Percentiles rank a stretch among this genome's conserved stretches.
These are phyloP conservation scores for Oryctolagus cuniculus DNA, from an alignment of 2,113 vertebrate species.

Conservation along the genomic window DNA sequence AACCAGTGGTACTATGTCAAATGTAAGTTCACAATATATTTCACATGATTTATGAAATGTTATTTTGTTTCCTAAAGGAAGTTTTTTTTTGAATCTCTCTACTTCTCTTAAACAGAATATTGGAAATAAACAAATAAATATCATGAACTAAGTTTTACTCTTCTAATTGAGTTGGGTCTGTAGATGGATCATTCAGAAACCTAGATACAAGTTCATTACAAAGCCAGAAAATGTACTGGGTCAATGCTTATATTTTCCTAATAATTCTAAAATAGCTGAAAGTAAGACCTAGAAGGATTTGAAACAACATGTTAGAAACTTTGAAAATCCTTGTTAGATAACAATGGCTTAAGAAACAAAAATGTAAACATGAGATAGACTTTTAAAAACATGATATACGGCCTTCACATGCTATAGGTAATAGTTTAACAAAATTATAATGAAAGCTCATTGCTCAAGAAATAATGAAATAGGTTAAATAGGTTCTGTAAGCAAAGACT, in stretches of 20 bases:
- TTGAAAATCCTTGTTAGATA: slow-evolving; percentile 10
- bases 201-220: neutral
- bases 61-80: slow-evolving; percentile 1
- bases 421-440: slow-evolving; percentile 52
- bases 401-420: slow-evolving; percentile 63
- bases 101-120: neutral
- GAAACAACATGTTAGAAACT: slow-evolving; percentile 12
- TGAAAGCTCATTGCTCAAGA: slow-evolving; percentile 62
- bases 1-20: slow-evolving; percentile 22
- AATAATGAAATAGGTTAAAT: slow-evolving; percentile 70
- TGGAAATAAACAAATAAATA: slow-evolving; percentile 8
- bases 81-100: slow-evolving; percentile 55
- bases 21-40: slow-evolving; percentile 49
- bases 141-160: slow-evolving; percentile 17
- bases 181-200: neutral
- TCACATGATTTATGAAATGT: slow-evolving; percentile 51
- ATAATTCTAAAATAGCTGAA: slow-evolving; percentile 50
- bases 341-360: slow-evolving; percentile 22
- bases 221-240: neutral
- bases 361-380: slow-evolving; percentile 44
- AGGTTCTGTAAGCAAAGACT: slow-evolving; percentile 15
- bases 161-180: slow-evolving; percentile 14
- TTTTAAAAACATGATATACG: slow-evolving; percentile 31
- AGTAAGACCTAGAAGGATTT: slow-evolving; percentile 52
- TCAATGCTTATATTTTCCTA: slow-evolving; percentile 41